A percentile compares a stretch with the other conserved stretches of the same genome.
phyloP scores from a whole-genome alignment of 2,888 invertebrate genomes.

The Cryptops parisi region DNA sequence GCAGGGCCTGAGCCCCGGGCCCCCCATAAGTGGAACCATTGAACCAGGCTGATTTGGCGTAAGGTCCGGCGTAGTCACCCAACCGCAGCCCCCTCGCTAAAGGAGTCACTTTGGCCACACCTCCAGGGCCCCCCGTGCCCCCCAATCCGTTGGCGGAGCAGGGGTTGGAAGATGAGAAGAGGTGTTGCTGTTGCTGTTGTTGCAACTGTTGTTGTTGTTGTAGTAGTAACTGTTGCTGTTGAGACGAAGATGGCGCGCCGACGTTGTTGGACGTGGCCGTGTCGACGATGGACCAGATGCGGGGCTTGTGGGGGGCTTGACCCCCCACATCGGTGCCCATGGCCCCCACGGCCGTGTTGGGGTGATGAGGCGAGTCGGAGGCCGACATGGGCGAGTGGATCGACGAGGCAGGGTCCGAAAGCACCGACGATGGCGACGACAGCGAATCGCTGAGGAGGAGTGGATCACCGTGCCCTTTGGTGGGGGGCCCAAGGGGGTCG shows the following conservation, averaged over 20 bases:
- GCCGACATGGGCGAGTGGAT: slow-evolving; percentile 15
- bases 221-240: not conserved
- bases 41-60: slow-evolving; percentile 17
- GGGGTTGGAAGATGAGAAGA: slow-evolving; percentile 12
- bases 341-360: slow-evolving; percentile 3
- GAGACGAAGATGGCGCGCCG: slow-evolving; percentile 9
- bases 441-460: slow-evolving; percentile 16
- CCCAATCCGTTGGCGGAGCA: slow-evolving; percentile 14
- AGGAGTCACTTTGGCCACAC: slow-evolving; percentile 18
- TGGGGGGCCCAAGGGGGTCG: slow-evolving; percentile 11
- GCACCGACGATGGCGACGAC: slow-evolving; percentile 17
- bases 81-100: slow-evolving; percentile 14
- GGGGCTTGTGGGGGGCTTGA: slow-evolving; percentile 21
- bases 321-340: not conserved
- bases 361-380: no score
- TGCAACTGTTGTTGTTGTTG: not conserved
- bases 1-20: slow-evolving; percentile 13
- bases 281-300: slow-evolving; percentile 26
- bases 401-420: slow-evolving; percentile 16
- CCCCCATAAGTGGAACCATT: slow-evolving; percentile 18
- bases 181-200: not conserved
- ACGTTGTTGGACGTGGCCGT: slow-evolving; percentile 22
- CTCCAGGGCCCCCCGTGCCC: slow-evolving; percentile 16
- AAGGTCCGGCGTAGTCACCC: slow-evolving; percentile 20
- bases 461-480: slow-evolving; percentile 9